Evolutionary conservation across 92 coral and sea anemone species (phyloP).

Genomic region (Phymanthus crucifer): DNA sequence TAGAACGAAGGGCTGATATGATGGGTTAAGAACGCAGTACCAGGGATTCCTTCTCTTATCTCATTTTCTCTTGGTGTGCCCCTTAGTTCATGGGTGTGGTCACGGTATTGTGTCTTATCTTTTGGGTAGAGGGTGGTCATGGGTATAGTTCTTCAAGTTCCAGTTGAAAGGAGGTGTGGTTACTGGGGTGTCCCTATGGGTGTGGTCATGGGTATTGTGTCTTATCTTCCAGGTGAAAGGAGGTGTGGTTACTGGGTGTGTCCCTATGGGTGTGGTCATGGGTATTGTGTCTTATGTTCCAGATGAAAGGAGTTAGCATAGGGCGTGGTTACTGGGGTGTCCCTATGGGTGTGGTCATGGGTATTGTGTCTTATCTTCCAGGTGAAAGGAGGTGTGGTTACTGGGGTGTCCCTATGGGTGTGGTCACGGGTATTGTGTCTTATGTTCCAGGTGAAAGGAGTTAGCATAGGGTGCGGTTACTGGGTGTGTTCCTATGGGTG

Average conservation of each 20-base stretch:
- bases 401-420: constrained; percentile 67
- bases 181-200: constrained; percentile 50
- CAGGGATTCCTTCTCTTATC: too few species aligned
- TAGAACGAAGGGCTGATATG: too few species aligned
- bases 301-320: constrained; percentile 87
- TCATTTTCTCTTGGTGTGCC: too few species aligned
- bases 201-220: constrained; percentile 33
- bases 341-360: constrained; percentile 34
- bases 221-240: constrained; percentile 65
- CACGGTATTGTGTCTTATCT: not conserved
- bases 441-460: constrained; percentile 91
- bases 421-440: constrained; percentile 72
- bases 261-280: constrained; percentile 49
- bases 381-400: constrained; percentile 94
- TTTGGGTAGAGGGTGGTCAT: constrained; percentile 73
- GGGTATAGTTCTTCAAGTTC: not conserved
- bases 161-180: constrained; percentile 94
- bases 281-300: not conserved
- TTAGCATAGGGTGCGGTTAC: constrained; percentile 83
- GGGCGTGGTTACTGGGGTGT: constrained; percentile 86
- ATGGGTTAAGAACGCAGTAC: too few species aligned
- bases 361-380: constrained; percentile 11
- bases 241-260: constrained; percentile 68
- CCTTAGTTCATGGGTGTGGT: constrained; percentile 74
- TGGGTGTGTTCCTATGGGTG: constrained; percentile 73